Base-by-base conservation (phyloP, 1,140 invertebrate species). In the Drosophila trapezifrons region DNA sequence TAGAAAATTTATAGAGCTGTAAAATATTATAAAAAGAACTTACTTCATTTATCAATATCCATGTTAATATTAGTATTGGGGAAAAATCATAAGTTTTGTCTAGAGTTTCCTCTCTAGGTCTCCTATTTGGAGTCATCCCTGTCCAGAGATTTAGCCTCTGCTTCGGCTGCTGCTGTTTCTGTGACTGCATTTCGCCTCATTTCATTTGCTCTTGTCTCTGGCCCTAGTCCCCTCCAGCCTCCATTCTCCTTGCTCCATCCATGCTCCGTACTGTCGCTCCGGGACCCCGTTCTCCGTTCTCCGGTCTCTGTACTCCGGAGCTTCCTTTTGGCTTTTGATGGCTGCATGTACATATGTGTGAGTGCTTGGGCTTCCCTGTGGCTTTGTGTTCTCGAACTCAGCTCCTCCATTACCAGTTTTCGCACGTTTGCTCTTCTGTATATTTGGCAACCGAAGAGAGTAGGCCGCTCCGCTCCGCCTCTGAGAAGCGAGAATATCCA, bases 341-440 rank as follows among this genome's bases (percentile, higher is more conserved):
- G 29, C 17, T 22, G 32, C 42, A 18, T 55, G 49, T 60, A 27
- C 51, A 51, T 25, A 54, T 25, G 38, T 46, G 64, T 59, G 37
- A 22, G 56, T 42, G 52, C 38, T 20, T 46, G 43, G 65, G 70
- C 58, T 66, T 67, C 79, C 76, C 58, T 71, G 65, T 45, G 60
- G 74, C 74, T 32, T 56, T 72, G 51, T 74, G 58, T 43, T 64
- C 58, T 40, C 20, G 46, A 66, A 12, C 78, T 56, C 71, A 43
- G 82, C 75, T 87, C 71, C 83, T 87, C 78, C 52, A 82, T 78
- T 82, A 78, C 81, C 83, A 85, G 82, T 87, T 87, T 82, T 35
- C 76, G 63, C 72, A 59, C 62, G 42, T 79, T 76, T 67, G 58
- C 46, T 65, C 56, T 49, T 51, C 35, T 22, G 29, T 86, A 72